Evolutionary conservation across 2,113 vertebrate species (phyloP).

Genomic region (Felis chaus): DNA sequence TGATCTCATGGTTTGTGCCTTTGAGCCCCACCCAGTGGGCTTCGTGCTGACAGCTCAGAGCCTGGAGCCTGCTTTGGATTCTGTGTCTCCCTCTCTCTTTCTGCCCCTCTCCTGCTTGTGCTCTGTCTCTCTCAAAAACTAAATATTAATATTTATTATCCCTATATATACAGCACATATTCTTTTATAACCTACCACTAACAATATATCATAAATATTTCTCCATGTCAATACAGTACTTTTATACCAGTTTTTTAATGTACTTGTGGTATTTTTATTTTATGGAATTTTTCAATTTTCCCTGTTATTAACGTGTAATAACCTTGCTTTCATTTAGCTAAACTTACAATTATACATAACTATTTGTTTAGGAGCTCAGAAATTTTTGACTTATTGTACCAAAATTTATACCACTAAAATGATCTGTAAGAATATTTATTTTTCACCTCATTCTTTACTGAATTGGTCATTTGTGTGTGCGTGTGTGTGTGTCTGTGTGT

Average conservation of each 20-base stretch:
- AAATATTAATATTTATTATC: too few species aligned
- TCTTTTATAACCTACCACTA: not conserved
- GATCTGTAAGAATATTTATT: not conserved
- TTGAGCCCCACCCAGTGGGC: too few species aligned
- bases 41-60: too few species aligned
- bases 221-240: not conserved
- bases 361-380: not conserved
- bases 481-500: too few species aligned
- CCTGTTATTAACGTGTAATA: not conserved
- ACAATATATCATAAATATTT: not conserved
- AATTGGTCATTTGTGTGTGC: not conserved
- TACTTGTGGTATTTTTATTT: not conserved
- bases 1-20: too few species aligned
- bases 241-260: not conserved
- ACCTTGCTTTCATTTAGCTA: not conserved
- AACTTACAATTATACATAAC: not conserved
- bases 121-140: too few species aligned
- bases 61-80: too few species aligned
- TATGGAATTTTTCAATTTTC: not conserved
- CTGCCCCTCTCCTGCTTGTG: too few species aligned
- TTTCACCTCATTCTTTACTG: not conserved
- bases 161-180: not conserved
- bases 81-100: too few species aligned
- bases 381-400: not conserved
- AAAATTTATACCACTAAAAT: not conserved